Conservation (phyloP, 23 tunicate species). For the Oikopleura vanhoeffeni region DNA sequence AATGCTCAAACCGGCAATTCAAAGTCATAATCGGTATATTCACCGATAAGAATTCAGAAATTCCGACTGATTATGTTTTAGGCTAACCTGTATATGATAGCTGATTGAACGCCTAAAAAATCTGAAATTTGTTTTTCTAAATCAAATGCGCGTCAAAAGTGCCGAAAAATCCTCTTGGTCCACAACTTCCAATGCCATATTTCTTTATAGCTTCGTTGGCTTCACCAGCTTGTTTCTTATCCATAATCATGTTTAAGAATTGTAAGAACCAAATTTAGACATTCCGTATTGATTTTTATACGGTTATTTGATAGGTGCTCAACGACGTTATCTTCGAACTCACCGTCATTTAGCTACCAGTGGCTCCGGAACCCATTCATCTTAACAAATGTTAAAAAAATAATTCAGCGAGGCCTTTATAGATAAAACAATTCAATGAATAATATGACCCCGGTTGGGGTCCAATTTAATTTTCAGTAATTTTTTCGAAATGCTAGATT, state of each 20-base stretch:
- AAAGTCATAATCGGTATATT: too few species aligned
- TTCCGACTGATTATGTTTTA: too few species aligned
- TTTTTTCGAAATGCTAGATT: neutral
- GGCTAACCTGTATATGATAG: slow-evolving; percentile 40
- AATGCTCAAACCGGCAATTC: too few species aligned
- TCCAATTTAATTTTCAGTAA: neutral
- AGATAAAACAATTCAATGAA: too few species aligned
- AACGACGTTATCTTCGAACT: neutral
- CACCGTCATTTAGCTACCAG: slow-evolving; percentile 32
- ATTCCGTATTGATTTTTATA: slow-evolving; percentile 32
- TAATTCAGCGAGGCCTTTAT: too few species aligned
- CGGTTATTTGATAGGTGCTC: slow-evolving; percentile 32
- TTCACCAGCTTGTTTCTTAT: slow-evolving; percentile 23
- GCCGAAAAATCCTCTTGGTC: slow-evolving; percentile 94
- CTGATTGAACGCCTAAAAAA: slow-evolving; percentile 33
- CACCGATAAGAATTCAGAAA: too few species aligned
- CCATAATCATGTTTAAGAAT: slow-evolving; percentile 40
- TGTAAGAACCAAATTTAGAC: too few species aligned
- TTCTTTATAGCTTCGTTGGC: slow-evolving; percentile 31
- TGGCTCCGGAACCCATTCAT: slow-evolving; percentile 82
- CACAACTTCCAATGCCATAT: slow-evolving; percentile 93
- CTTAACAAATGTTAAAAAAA: too few species aligned
- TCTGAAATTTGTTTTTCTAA: slow-evolving; percentile 42
- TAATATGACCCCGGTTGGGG: too few species aligned
- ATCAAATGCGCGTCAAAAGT: slow-evolving; percentile 80